These are phyloP conservation scores for Aegithalos caudatus DNA, from an alignment of 2,113 vertebrate species.

Conservation along the genomic window DNA sequence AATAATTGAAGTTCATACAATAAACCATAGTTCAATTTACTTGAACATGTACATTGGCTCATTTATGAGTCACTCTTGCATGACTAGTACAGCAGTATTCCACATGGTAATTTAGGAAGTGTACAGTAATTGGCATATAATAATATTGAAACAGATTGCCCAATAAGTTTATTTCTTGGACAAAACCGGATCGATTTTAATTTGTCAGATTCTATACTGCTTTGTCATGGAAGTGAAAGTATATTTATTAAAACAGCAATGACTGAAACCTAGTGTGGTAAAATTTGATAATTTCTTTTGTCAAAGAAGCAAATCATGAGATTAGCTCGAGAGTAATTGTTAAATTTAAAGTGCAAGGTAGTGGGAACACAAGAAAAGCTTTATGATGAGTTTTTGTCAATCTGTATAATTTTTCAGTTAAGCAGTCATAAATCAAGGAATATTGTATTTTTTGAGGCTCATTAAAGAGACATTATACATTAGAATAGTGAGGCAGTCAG, in stretches of 20 bases:
- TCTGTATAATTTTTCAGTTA: slow-evolving; percentile 85
- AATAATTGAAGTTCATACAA: not conserved
- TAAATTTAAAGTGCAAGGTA: slow-evolving; percentile 60
- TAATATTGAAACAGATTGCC: slow-evolving; percentile 2
- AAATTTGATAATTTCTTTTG: slow-evolving; percentile 47
- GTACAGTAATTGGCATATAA: not conserved
- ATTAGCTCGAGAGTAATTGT: slow-evolving; percentile 57
- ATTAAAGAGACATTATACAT: slow-evolving; percentile 83
- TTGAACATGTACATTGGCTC: slow-evolving; percentile 10
- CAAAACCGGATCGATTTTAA: slow-evolving; percentile 23
- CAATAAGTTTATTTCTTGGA: not conserved
- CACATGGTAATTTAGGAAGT: not conserved
- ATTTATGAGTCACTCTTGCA: slow-evolving; percentile 24
- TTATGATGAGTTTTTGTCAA: slow-evolving; percentile 68
- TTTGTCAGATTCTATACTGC: not conserved
- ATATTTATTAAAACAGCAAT: not conserved
- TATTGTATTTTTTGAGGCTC: slow-evolving; percentile 82
- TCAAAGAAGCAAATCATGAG: slow-evolving; percentile 30
- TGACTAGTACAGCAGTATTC: not conserved
- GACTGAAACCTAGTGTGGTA: not conserved
- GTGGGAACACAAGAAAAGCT: slow-evolving; percentile 53
- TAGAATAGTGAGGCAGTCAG: slow-evolving; percentile 75
- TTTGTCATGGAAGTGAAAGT: not conserved
- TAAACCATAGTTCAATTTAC: slow-evolving; percentile 17
- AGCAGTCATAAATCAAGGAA: slow-evolving; percentile 81